Evolutionary conservation across 2,113 vertebrate genomes (phyloP), one percentile per base, ranked within the genome.

Genomic region (Podiceps cristatus): DNA sequence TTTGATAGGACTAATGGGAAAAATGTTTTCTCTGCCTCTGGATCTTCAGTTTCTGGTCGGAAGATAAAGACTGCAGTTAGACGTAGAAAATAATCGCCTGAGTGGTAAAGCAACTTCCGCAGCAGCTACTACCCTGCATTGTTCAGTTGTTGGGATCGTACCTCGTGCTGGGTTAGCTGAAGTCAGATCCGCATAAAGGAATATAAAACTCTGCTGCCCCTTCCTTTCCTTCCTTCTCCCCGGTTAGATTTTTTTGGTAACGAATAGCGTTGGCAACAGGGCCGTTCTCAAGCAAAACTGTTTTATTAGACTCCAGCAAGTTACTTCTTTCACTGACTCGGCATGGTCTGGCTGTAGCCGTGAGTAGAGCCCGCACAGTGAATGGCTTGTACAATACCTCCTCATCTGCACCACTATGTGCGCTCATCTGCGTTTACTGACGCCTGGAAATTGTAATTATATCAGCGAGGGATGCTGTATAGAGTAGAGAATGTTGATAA

Each of bases 61-160:
- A 99, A 99, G 98, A 99, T 99, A 98, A 99, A 99, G 98, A 99
- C 98, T 76, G 99, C 99, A 31, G 98, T 99, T 97, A 99, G 99
- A 89, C 99, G 99, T 97, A 99, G 97, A 94, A 99, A 99, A 98
- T 99, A 99, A 98, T 96, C 75, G 10, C 90, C 92, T 3, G 63
- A 59, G 78, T 42, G 78, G 75, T 96, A 96, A 62, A 98, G 97
- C 97, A 93, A 95, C 97, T 98, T 93, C 97, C 77, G 95, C 94
- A 95, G 94, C 93, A 97, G 97, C 97, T 98, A 81, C 97, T 97
- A 85, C 97, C 97, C 97, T 83, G 97, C 97, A 96, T 97, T 96
- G 96, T 98, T 98, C 98, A 96, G 79, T 98, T 98, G 89, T 94
- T 93, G 97, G 93, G 95, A 97, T 97, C 79, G 91, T 98, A 98